Percentiles rank a stretch among this genome's conserved stretches.
Conservation (phyloP, 92 coral and sea anemone species). For the Phenganax subtilis region DNA sequence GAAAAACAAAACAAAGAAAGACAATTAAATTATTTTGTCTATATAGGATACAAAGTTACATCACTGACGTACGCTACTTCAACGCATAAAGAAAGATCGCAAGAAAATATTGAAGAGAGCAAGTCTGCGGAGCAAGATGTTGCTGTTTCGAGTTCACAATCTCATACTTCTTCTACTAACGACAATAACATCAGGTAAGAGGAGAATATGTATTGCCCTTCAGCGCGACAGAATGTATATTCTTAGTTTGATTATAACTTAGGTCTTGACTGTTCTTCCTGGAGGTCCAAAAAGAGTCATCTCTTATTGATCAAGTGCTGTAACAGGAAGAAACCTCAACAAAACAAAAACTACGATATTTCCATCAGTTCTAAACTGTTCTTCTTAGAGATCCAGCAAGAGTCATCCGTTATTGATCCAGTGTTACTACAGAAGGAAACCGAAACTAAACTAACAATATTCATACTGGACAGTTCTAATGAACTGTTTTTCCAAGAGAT, state of each 20-base stretch:
- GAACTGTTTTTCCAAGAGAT: no score
- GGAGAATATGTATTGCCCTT: not conserved
- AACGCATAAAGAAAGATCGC: not conserved
- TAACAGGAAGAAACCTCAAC: no score
- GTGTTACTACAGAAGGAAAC: no score
- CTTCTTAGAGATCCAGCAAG: no score
- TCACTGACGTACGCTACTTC: not conserved
- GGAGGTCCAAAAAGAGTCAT: no score
- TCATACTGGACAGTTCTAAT: no score
- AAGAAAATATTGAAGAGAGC: not conserved
- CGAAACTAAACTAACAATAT: no score
- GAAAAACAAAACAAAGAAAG: not conserved
- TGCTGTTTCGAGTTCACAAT: not conserved
- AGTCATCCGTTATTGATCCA: no score
- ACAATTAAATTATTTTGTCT: conserved; percentile 7
- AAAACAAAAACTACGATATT: no score
- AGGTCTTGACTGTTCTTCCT: no score
- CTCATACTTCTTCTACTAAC: not conserved
- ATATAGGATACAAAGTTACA: not conserved
- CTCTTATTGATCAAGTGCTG: no score
- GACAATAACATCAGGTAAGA: not conserved
- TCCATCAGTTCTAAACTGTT: no score
- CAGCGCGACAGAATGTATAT: not conserved
- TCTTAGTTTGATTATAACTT: not conserved
- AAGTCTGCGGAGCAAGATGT: not conserved